Base-by-base conservation (phyloP, 64 coral and sea anemone genomes). In the Pocillopora verrucosa region DNA sequence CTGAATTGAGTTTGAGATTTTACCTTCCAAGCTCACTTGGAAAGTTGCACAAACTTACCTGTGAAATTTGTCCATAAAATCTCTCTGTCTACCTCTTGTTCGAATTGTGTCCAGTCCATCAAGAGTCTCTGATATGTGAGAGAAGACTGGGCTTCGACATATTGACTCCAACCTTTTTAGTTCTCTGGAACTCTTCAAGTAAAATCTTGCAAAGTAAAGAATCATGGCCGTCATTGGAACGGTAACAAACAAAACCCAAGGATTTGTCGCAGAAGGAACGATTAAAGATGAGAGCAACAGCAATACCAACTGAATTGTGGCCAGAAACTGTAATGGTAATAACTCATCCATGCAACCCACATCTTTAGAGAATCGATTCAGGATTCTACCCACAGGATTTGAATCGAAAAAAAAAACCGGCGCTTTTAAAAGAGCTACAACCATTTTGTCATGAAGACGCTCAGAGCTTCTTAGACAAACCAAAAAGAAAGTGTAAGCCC, bases 91-190 rank as follows among this genome's bases (percentile, higher is more conserved):
- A 1, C 64, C 13, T 58, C 63, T 26, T 30, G 80, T 86, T 45
- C 90, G 73, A n/a, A 92, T 87, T 58, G 74, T 86, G 19, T 76
- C 82, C 24, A 92, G 58, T 78, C 90, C 90, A 17, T 86, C 90
- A 7, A 92, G 16, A 11, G 90, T 92, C 45, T 92, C 90, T 15
- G 90, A 86, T 36, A 92, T 36, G 56, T 92, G 90, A 6, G 90
- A 86, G 30, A 86, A 92, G n/a, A n/a, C n/a, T n/a, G n/a, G n/a
- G n/a, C n/a, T n/a, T n/a, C n/a, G n/a, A n/a, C n/a, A n/a, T n/a
- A n/a, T n/a, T n/a, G n/a, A n/a, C n/a, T n/a, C n/a, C n/a, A n/a
- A n/a, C n/a, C n/a, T n/a, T n/a, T n/a, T n/a, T n/a, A n/a, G n/a
- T n/a, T n/a, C n/a, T n/a, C n/a, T n/a, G n/a, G n/a, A n/a, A n/a